Evolutionary conservation across 2,888 invertebrate species (phyloP).

Genomic region (Erebia ligea): DNA sequence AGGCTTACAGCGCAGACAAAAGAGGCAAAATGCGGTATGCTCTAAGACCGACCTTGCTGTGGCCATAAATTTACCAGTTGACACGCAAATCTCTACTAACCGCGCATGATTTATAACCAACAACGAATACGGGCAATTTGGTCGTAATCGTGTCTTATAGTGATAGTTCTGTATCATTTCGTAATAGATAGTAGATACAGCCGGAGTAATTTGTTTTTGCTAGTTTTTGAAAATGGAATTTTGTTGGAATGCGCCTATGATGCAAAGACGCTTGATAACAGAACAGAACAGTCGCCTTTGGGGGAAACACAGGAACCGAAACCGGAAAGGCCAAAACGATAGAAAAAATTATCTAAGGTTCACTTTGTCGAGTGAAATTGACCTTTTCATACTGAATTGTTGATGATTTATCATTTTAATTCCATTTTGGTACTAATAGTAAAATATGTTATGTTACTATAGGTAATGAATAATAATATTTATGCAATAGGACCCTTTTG

Average conservation of each 20-base stretch:
- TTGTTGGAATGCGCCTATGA: conserved; percentile 40
- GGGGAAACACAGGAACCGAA: too few relatives aligned
- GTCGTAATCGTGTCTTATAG: conserved; percentile 48
- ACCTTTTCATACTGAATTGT: too few relatives aligned
- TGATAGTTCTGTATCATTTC: conserved; percentile 43
- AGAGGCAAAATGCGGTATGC: conserved; percentile 47
- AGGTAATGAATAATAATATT: too few relatives aligned
- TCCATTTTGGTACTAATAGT: too few relatives aligned
- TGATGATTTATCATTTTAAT: too few relatives aligned
- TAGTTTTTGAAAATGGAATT: conserved; percentile 64
- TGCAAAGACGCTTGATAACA: too few relatives aligned
- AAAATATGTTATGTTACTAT: too few relatives aligned
- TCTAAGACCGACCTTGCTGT: conserved; percentile 63
- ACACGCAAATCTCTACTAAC: conserved; percentile 75
- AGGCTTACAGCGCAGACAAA: conserved; percentile 26
- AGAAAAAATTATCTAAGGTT: too few relatives aligned
- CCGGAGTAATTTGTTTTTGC: conserved; percentile 54
- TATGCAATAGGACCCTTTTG: too few relatives aligned
- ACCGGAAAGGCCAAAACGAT: too few relatives aligned
- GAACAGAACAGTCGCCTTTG: too few relatives aligned
- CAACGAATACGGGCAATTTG: conserved; percentile 55
- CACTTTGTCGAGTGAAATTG: too few relatives aligned
- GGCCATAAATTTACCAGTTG: conserved; percentile 68
- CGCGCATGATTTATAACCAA: conserved; percentile 65
- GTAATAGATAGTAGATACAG: conserved; percentile 43